These are phyloP conservation scores for Callionymus lyra DNA, from an alignment of 2,113 vertebrate genomes.

Conservation along the genomic window DNA sequence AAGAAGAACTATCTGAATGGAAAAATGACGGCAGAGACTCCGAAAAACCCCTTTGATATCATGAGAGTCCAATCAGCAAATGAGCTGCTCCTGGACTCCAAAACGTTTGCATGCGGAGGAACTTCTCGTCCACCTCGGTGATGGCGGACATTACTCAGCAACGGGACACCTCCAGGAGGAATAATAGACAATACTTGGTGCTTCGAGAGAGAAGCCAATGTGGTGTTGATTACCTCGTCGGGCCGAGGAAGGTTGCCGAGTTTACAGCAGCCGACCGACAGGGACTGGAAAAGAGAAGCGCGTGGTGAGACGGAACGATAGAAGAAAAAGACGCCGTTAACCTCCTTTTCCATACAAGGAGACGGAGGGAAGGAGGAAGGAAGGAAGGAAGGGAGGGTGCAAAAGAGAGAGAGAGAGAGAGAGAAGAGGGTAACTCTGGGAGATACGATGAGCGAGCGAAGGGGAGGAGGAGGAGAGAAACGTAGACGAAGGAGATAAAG, in stretches of 20 bases:
- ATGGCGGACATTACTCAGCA: conserved; percentile 23
- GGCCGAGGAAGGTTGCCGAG: conserved; percentile 38
- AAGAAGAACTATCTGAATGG: conserved; percentile 11
- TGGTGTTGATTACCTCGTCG: conserved; percentile 51
- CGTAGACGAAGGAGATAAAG: conserved; percentile 54
- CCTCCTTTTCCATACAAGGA: conserved; percentile 68
- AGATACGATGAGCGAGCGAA: conserved; percentile 40
- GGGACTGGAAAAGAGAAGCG: conserved; percentile 17
- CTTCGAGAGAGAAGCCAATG: conserved; percentile 26
- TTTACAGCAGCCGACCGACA: conserved; percentile 31
- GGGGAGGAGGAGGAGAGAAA: conserved; percentile 36
- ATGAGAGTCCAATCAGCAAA: conserved; percentile 33
- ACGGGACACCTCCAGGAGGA: conserved; percentile 21
- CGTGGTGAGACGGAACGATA: conserved; percentile 2
- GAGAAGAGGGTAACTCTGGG: conserved; percentile 42
- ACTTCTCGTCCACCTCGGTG: conserved; percentile 13
- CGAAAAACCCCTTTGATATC: no score
- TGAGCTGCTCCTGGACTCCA: conserved; percentile 20
- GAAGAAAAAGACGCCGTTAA: conserved; percentile 38
- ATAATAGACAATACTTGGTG: conserved; percentile 31
- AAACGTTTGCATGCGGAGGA: conserved; percentile 14
- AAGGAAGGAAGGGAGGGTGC: conserved; percentile 47
- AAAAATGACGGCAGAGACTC: conserved; percentile 1
- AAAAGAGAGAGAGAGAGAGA: conserved; percentile 25
- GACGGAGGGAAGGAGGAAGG: conserved; percentile 45